These are phyloP conservation scores for Ceraclea dissimilis DNA, from an alignment of 2,888 invertebrate species.

Conservation along the genomic window DNA sequence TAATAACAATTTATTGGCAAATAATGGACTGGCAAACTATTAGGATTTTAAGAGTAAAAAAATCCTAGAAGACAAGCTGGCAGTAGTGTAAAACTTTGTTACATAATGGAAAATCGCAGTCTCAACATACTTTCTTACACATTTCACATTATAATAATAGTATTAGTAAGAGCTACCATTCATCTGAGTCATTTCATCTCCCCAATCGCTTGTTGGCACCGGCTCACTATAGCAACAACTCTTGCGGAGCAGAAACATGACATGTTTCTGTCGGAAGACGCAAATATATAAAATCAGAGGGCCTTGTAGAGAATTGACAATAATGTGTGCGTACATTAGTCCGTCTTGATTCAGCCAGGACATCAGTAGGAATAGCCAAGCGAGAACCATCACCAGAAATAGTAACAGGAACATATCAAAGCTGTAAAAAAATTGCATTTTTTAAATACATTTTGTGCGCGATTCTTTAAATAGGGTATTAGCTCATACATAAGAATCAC, in stretches of 20 bases:
- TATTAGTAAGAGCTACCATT: slow-evolving; percentile 53
- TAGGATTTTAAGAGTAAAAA: too few relatives aligned
- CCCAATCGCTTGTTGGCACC: slow-evolving; percentile 73
- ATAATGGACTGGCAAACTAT: too few relatives aligned
- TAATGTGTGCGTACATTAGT: slow-evolving; percentile 65
- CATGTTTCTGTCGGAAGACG: slow-evolving; percentile 69
- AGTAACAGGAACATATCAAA: slow-evolving; percentile 73
- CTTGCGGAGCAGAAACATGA: slow-evolving; percentile 69
- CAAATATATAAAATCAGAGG: slow-evolving; percentile 70
- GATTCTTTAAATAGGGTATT: too few relatives aligned
- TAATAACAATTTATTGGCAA: too few relatives aligned
- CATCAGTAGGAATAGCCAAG: slow-evolving; percentile 70
- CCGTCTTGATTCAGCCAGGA: slow-evolving; percentile 70
- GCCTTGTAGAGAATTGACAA: slow-evolving; percentile 69
- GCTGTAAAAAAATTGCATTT: slow-evolving; percentile 50
- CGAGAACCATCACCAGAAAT: slow-evolving; percentile 63
- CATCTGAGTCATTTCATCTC: slow-evolving; percentile 84
- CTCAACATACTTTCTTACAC: background rate
- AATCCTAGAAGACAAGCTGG: too few relatives aligned
- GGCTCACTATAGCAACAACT: slow-evolving; percentile 73
- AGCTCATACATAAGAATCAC: too few relatives aligned
- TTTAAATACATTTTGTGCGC: too few relatives aligned
- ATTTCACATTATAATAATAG: background rate
- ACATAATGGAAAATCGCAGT: too few relatives aligned
- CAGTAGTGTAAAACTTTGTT: too few relatives aligned